A percentile compares a stretch with the other conserved stretches of the same genome.
phyloP scores from a whole-genome alignment of 2,113 vertebrate species.

The Tachycineta bicolor region DNA sequence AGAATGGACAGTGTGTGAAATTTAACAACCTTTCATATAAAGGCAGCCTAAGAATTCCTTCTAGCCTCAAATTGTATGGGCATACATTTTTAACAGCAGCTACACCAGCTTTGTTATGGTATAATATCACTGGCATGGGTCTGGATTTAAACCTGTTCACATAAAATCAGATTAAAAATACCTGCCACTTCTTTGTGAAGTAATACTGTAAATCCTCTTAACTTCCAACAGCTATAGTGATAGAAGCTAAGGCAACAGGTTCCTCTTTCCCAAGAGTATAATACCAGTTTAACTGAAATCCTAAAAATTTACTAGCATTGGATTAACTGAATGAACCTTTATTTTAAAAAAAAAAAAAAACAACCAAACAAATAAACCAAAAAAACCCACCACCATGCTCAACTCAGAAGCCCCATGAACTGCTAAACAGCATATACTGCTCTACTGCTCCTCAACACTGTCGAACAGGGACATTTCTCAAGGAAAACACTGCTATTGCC shows the following conservation, averaged over 20 bases:
- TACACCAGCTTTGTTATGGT: not conserved
- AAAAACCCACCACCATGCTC: not conserved
- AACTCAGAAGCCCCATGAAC: not conserved
- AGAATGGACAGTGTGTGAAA: not conserved
- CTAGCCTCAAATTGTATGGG: not conserved
- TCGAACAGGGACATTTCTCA: not conserved
- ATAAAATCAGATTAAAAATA: not conserved
- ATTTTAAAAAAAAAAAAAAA: not conserved
- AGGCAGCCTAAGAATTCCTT: not conserved
- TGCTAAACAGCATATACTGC: not conserved
- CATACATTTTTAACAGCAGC: not conserved
- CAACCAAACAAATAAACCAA: too few species aligned
- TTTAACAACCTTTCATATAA: not conserved
- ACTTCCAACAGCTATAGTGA: not conserved
- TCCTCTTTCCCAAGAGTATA: not conserved
- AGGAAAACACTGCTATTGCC: not conserved
- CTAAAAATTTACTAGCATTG: not conserved
- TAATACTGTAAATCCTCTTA: constrained; percentile 8
- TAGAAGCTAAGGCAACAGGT: not conserved
- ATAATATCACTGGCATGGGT: not conserved
- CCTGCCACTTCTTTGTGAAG: not conserved
- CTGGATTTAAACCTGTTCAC: not conserved
- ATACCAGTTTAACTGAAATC: not conserved
- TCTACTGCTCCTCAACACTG: not conserved
- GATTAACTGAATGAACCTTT: not conserved